phyloP scores from a whole-genome alignment of 1,140 invertebrate species.

The Microplitis demolitor region DNA sequence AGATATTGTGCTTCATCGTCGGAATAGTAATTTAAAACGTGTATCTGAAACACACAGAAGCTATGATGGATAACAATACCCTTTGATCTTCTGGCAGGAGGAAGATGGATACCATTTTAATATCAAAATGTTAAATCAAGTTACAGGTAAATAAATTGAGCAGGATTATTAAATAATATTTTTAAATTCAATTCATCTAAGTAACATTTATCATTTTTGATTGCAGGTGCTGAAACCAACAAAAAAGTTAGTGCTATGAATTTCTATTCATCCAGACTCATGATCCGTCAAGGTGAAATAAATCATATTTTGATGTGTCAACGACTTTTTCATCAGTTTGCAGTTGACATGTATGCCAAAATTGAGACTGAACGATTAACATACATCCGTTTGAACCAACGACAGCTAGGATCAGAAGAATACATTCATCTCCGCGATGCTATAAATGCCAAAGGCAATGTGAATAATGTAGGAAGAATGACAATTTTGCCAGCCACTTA shows the following conservation, averaged over 20 bases:
- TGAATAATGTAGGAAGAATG: constrained; percentile 24
- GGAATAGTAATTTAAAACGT: constrained; percentile 23
- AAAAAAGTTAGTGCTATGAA: constrained; percentile 51
- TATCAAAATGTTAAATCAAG: constrained; percentile 38
- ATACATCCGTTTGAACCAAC: constrained; percentile 38
- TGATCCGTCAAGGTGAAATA: constrained; percentile 36
- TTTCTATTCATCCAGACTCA: constrained; percentile 52
- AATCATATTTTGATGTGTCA: constrained; percentile 37
- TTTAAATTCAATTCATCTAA: constrained; percentile 22
- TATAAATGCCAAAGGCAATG: constrained; percentile 23
- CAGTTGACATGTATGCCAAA: constrained; percentile 52
- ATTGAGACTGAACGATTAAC: constrained; percentile 43
- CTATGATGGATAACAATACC: constrained; percentile 58
- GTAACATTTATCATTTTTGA: not conserved
- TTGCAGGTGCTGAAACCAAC: not conserved
- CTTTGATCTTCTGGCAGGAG: constrained; percentile 56
- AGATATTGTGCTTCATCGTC: constrained; percentile 9
- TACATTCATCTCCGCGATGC: constrained; percentile 8
- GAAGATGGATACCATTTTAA: constrained; percentile 53
- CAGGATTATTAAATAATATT: too few relatives aligned
- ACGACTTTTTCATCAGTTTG: constrained; percentile 42
- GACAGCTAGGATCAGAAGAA: not conserved
- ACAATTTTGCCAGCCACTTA: constrained; percentile 49
- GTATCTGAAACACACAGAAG: constrained; percentile 49
- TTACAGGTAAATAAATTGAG: constrained; percentile 38